Evolutionary conservation across 2,797 vertebrate species (phyloP).

Genomic region (Nannoperca australis): DNA sequence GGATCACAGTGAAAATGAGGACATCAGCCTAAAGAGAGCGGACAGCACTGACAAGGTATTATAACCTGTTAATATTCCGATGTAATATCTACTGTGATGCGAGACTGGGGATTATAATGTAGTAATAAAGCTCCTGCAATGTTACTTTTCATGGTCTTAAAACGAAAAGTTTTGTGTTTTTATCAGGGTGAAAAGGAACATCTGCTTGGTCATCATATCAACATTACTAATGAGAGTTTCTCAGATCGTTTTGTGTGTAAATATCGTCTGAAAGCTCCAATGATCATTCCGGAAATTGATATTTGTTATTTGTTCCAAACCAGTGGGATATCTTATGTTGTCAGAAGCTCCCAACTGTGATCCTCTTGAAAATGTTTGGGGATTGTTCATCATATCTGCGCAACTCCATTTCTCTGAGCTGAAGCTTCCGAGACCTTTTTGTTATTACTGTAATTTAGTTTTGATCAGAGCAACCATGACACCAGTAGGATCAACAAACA

Average conservation of each 20-base stretch:
- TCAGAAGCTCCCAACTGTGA: background rate
- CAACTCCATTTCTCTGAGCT: background rate
- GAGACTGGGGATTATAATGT: background rate
- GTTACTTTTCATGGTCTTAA: background rate
- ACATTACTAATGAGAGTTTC: background rate
- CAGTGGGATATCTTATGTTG: background rate
- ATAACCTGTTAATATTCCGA: background rate
- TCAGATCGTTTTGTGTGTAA: background rate
- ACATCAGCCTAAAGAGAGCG: constrained; percentile 92
- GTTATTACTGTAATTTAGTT: background rate
- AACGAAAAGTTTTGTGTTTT: background rate
- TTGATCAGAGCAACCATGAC: background rate
- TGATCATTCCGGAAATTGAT: background rate
- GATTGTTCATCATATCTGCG: background rate
- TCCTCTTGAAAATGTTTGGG: background rate
- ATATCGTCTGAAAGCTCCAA: background rate
- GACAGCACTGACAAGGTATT: constrained; percentile 90
- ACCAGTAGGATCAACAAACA: background rate
- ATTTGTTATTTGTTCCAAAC: background rate
- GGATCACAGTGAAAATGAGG: constrained; percentile 98
- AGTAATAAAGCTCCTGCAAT: background rate
- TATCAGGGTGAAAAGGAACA: background rate
- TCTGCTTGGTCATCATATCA: background rate
- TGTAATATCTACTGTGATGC: background rate
- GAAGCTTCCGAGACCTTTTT: background rate